Evolutionary conservation across 2,888 invertebrate species (phyloP).

Genomic region (Drosophila borealis): DNA sequence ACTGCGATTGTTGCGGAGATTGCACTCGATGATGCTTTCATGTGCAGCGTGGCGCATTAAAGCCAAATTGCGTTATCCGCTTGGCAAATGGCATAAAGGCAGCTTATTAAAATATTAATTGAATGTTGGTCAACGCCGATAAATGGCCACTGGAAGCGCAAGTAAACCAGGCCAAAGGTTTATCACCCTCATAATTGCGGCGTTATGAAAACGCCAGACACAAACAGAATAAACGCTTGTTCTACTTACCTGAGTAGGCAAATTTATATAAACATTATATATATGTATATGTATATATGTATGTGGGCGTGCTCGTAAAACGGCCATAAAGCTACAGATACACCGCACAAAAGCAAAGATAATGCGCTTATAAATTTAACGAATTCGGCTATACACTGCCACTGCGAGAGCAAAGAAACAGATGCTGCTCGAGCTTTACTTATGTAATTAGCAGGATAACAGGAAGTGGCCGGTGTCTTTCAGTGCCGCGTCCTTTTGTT

Average conservation of each 20-base stretch:
- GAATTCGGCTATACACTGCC: constrained; percentile 44
- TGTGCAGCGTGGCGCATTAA: constrained; percentile 66
- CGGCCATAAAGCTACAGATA: constrained; percentile 59
- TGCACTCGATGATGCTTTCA: constrained; percentile 39
- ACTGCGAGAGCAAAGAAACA: background rate
- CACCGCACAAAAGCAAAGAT: constrained; percentile 43
- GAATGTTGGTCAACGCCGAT: constrained; percentile 68
- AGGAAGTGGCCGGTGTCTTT: constrained; percentile 9
- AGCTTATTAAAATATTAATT: constrained; percentile 81
- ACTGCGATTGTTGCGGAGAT: constrained; percentile 11
- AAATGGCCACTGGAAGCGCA: constrained; percentile 29
- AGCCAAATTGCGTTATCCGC: constrained; percentile 76
- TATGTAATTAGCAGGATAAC: constrained; percentile 30
- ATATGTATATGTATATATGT: constrained; percentile 19
- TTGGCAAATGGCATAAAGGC: constrained; percentile 69
- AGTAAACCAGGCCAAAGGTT: constrained; percentile 56
- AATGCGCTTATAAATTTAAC: constrained; percentile 43
- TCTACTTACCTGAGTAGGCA: constrained; percentile 16
- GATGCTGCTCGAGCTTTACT: constrained; percentile 6
- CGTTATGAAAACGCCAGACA: constrained; percentile 67
- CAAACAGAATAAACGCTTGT: constrained; percentile 34
- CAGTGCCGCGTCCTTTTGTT: background rate
- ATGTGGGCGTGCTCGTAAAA: constrained; percentile 67
- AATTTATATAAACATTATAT: background rate
- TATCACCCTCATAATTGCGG: constrained; percentile 73